Conservation (phyloP, 2,797 vertebrate species). For the Tympanoctomys barrerae region DNA sequence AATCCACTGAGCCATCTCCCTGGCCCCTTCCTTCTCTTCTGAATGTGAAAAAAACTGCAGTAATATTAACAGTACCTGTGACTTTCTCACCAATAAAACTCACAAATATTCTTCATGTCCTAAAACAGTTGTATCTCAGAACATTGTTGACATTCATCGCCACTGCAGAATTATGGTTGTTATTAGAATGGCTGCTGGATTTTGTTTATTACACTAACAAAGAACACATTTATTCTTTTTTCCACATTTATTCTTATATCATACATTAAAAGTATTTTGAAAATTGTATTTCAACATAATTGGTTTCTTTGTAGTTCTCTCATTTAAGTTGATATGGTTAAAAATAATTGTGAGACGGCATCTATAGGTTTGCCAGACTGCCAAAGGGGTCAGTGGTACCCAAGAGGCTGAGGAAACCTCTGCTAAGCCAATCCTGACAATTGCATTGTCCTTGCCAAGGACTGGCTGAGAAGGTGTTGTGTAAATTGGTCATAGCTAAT, state of each 20-base stretch:
- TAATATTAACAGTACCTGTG: not conserved
- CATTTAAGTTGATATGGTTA: constrained; percentile 22
- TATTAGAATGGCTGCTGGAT: constrained; percentile 2
- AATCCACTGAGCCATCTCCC: no score
- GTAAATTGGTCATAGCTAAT: not conserved
- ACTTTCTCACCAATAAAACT: constrained; percentile 14
- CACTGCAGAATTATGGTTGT: not conserved
- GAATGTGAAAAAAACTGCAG: not conserved
- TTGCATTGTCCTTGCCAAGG: not conserved
- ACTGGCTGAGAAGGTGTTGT: not conserved
- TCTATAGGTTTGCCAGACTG: not conserved
- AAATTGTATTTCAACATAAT: constrained; percentile 51
- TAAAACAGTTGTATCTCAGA: constrained; percentile 18
- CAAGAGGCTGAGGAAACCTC: not conserved
- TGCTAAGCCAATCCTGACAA: not conserved
- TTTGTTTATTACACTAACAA: constrained; percentile 51
- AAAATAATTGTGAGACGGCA: not conserved
- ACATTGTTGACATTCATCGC: not conserved
- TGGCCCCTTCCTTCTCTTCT: not conserved
- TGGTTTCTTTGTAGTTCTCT: constrained; percentile 15
- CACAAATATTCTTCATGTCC: not conserved
- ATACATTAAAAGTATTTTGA: constrained; percentile 48
- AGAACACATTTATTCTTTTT: not conserved
- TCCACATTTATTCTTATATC: not conserved
- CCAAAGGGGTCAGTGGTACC: not conserved